These are phyloP conservation scores for Andricus grossulariae DNA, from an alignment of 1,140 invertebrate genomes.

Conservation along the genomic window DNA sequence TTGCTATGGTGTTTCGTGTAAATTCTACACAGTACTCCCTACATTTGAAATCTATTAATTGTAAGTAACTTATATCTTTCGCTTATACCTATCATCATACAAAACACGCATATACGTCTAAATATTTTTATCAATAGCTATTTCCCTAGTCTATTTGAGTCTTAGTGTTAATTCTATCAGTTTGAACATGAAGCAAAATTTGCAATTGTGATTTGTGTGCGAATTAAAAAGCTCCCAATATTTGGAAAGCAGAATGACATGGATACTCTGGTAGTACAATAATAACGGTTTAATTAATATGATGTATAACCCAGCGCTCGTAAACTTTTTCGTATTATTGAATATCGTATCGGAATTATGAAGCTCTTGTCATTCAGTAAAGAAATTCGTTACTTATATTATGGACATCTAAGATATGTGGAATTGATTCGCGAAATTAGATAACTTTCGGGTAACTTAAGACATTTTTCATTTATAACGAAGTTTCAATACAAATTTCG, in stretches of 20 bases:
- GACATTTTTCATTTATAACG: too few species aligned
- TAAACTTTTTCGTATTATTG: background rate
- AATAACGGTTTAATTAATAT: slow-evolving; percentile 3
- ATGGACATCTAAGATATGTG: slow-evolving; percentile 16
- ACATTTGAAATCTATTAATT: slow-evolving; percentile 39
- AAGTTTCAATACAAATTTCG: too few species aligned
- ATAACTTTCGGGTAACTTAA: too few species aligned
- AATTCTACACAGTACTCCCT: slow-evolving; percentile 20
- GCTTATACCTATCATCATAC: slow-evolving; percentile 40
- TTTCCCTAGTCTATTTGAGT: slow-evolving; percentile 5
- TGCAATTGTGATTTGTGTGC: background rate
- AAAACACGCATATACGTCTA: slow-evolving; percentile 56
- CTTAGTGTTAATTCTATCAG: background rate
- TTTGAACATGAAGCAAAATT: background rate
- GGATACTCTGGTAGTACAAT: background rate
- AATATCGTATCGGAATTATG: background rate
- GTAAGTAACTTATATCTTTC: slow-evolving; percentile 53
- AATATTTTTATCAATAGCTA: slow-evolving; percentile 44
- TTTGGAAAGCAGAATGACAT: background rate
- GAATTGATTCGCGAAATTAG: background rate
- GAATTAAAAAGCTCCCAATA: background rate
- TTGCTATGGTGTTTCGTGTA: slow-evolving; percentile 28
- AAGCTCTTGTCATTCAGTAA: background rate
- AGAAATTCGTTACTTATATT: background rate
- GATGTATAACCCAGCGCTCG: background rate